Evolutionary conservation across 2,113 vertebrate genomes (phyloP).

Genomic region (Eulemur macaco): DNA sequence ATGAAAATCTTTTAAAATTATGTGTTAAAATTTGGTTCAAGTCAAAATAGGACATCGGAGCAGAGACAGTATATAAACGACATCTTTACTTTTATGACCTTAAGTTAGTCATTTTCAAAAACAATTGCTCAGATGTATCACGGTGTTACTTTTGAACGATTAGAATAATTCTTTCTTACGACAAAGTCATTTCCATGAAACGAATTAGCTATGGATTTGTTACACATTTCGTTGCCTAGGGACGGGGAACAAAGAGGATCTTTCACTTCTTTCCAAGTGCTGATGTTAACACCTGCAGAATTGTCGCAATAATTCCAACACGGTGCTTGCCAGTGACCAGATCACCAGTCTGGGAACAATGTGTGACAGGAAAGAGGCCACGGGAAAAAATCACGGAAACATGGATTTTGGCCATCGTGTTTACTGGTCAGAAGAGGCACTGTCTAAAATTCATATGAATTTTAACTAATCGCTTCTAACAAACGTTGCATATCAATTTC

Average conservation of each 20-base stretch:
- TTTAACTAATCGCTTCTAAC: neutral
- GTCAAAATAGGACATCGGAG: neutral
- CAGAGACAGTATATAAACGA: neutral
- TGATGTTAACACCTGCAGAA: conserved; percentile 25
- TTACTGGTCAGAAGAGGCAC: neutral
- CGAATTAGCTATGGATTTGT: neutral
- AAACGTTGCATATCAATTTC: neutral
- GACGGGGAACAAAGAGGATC: neutral
- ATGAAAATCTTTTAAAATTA: neutral
- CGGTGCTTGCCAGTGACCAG: neutral
- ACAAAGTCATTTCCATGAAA: neutral
- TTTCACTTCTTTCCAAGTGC: conserved; percentile 37
- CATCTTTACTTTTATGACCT: neutral
- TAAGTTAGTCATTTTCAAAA: conserved; percentile 41
- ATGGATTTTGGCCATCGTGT: neutral
- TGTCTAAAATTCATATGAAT: neutral
- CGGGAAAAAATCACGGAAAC: neutral
- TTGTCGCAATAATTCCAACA: neutral
- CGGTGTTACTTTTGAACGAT: conserved; percentile 30
- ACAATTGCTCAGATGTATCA: neutral
- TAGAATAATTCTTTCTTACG: neutral
- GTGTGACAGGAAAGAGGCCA: neutral
- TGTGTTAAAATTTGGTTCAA: neutral
- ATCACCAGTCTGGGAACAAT: neutral
- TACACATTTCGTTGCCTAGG: neutral